These are phyloP conservation scores for Hypsopygia costalis DNA, from an alignment of 2,888 invertebrate genomes.

Conservation along the genomic window DNA sequence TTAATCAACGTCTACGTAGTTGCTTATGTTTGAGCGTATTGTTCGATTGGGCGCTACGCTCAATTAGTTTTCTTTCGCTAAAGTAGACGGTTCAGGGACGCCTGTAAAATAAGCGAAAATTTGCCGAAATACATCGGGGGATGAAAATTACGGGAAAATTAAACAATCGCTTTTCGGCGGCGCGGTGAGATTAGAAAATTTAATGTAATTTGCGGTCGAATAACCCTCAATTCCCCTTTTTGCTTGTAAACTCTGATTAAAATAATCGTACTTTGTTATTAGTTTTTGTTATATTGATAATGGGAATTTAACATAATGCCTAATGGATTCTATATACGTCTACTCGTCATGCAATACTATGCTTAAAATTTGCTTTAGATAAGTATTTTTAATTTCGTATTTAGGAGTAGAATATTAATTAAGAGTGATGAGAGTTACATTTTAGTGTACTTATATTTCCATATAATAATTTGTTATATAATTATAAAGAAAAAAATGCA, in stretches of 20 bases:
- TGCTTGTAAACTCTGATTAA: constrained; percentile 20
- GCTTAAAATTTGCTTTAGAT: no score
- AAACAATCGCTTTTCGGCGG: constrained; percentile 40
- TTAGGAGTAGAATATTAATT: no score
- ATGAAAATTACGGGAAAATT: constrained; percentile 50
- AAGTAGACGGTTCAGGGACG: constrained; percentile 36
- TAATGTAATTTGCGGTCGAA: constrained; percentile 45
- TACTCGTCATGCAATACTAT: no score
- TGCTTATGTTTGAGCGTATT: constrained; percentile 27
- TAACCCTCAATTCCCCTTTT: constrained; percentile 27
- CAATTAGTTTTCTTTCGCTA: constrained; percentile 52
- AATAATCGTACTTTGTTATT: constrained; percentile 22
- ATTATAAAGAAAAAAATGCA: no score
- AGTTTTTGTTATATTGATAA: constrained; percentile 26
- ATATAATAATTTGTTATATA: no score
- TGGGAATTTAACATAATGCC: background rate
- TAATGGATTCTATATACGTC: no score
- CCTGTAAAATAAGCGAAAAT: constrained; percentile 18
- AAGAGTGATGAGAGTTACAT: no score
- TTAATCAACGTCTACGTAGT: constrained; percentile 49
- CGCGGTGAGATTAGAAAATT: constrained; percentile 40
- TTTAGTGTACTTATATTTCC: no score
- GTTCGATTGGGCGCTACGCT: constrained; percentile 29
- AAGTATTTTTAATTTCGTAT: no score
- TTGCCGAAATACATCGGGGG: constrained; percentile 30